These are phyloP conservation scores for Cataglyphis rosenhaueri DNA, from an alignment of 2,888 invertebrate species.

Conservation along the genomic window DNA sequence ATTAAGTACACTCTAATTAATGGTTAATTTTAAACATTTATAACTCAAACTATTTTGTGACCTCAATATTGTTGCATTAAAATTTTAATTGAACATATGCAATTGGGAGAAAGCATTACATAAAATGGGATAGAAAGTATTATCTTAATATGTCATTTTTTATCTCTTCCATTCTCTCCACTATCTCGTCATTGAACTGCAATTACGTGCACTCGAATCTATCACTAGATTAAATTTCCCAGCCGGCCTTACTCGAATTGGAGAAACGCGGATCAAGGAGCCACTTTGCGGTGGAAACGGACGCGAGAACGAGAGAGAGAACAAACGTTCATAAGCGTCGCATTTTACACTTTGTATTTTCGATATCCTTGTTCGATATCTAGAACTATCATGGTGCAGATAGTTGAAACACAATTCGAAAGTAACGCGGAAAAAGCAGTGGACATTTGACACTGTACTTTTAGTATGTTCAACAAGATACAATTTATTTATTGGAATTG, in stretches of 20 bases:
- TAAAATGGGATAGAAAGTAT: not conserved
- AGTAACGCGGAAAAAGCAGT: not conserved
- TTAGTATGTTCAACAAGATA: not conserved
- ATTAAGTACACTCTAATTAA: not conserved
- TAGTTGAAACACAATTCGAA: not conserved
- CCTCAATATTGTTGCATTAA: not conserved
- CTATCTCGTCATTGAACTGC: constrained; percentile 30
- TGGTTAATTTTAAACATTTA: not conserved
- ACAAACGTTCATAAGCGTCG: constrained; percentile 34
- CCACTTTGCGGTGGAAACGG: constrained; percentile 20
- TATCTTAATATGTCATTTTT: not conserved
- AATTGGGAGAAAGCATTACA: not conserved
- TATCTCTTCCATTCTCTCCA: constrained; percentile 17
- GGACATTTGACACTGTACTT: constrained; percentile 5
- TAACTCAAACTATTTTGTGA: not conserved
- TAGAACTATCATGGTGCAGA: constrained; percentile 12
- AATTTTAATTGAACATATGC: not conserved
- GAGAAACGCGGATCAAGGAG: constrained; percentile 55
- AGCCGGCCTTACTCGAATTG: constrained; percentile 57
- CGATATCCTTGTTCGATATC: constrained; percentile 32
- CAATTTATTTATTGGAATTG: not conserved
- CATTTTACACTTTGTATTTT: constrained; percentile 22
- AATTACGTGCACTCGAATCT: constrained; percentile 61
- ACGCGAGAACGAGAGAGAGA: constrained; percentile 1
- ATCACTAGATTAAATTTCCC: constrained; percentile 76